Percentiles rank a stretch among this genome's conserved stretches.
Conservation (phyloP, 1,140 invertebrate species). For the Macrobrachium rosenbergii region DNA sequence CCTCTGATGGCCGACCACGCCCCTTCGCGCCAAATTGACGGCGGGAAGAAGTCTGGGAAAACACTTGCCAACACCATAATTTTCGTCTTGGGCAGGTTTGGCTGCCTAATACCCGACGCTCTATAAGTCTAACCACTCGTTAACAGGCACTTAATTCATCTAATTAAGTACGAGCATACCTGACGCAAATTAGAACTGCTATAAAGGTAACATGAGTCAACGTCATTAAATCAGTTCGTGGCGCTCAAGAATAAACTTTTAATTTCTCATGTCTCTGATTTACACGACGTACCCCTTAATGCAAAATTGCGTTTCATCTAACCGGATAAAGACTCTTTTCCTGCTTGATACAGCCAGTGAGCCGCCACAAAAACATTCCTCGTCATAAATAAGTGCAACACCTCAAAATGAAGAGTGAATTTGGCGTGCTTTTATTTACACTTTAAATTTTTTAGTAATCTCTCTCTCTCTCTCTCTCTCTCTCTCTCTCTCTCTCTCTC, state of each 20-base stretch:
- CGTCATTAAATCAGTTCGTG: no score
- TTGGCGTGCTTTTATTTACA: not conserved
- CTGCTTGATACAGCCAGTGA: no score
- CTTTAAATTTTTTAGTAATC: not conserved
- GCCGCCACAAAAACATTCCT: no score
- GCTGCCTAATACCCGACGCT: not conserved
- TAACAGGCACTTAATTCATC: conserved; percentile 9
- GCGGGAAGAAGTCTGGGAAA: conserved; percentile 14
- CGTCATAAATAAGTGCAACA: no score
- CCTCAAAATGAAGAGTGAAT: no score
- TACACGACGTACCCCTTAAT: no score
- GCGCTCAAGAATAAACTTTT: no score
- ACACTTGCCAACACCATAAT: not conserved
- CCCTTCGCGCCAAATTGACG: conserved; percentile 38
- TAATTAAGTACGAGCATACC: conserved; percentile 12
- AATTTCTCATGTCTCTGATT: no score
- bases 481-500: conserved; percentile 28
- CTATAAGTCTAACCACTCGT: not conserved
- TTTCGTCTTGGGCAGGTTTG: not conserved
- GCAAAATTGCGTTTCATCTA: no score
- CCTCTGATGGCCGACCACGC: conserved; percentile 6
- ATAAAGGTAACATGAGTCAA: conserved; percentile 3
- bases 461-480: conserved; percentile 16
- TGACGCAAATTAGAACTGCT: conserved; percentile 25
- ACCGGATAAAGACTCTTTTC: no score